Evolutionary conservation across 2,888 invertebrate species (phyloP).

Genomic region (Synergus itoensis): DNA sequence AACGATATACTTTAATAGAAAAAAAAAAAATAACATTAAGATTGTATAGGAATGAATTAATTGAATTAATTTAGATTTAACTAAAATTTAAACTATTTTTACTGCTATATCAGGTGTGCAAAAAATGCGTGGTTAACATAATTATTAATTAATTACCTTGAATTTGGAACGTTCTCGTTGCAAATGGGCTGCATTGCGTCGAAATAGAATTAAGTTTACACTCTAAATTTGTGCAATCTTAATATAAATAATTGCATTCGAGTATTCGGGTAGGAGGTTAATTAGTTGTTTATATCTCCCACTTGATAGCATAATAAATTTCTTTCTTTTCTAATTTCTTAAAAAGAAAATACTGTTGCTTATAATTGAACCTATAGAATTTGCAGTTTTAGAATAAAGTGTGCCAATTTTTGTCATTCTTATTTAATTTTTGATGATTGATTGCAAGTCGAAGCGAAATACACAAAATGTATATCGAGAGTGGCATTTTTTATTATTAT

Average conservation of each 20-base stretch:
- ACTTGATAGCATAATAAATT: neutral
- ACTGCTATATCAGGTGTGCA: neutral
- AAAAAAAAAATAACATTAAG: constrained; percentile 8
- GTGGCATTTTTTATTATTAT: neutral
- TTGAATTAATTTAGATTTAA: neutral
- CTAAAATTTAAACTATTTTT: constrained; percentile 30
- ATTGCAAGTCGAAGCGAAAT: neutral
- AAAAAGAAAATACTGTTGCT: neutral
- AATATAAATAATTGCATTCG: neutral
- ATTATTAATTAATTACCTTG: neutral
- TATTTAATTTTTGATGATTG: neutral
- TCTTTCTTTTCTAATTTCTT: neutral
- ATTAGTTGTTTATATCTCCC: neutral
- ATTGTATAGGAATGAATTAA: constrained; percentile 13
- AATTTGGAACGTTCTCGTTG: constrained; percentile 5
- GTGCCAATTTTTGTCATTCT: neutral
- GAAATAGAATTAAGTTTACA: constrained; percentile 38
- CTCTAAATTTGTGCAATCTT: constrained; percentile 36
- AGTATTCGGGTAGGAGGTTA: neutral
- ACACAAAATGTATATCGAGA: neutral
- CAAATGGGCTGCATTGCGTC: constrained; percentile 32
- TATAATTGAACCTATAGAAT: neutral
- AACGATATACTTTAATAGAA: neutral
- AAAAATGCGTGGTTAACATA: neutral
- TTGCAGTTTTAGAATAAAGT: neutral